phyloP scores from a whole-genome alignment of 2,797 vertebrate genomes.

The Sarcophilus harrisii region DNA sequence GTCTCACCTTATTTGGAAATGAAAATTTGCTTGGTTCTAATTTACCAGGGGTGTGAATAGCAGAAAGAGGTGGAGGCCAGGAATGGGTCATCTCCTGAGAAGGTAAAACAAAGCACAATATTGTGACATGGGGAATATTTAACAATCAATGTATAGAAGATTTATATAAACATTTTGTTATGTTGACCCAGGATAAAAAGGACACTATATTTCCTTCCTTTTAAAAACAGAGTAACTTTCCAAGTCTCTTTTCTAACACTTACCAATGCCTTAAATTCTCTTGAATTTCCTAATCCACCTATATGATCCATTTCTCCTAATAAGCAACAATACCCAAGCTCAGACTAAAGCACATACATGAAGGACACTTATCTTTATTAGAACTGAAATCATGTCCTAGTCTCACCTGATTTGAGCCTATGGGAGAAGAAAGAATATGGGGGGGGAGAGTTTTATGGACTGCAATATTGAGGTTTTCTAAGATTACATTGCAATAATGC shows the following conservation, averaged over 20 bases:
- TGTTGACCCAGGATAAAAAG: background rate
- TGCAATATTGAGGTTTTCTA: background rate
- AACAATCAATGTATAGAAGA: background rate
- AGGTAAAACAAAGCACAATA: constrained; percentile 69
- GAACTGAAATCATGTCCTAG: background rate
- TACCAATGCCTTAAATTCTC: background rate
- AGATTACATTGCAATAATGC: constrained; percentile 2
- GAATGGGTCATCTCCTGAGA: constrained; percentile 96
- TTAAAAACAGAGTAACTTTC: constrained; percentile 1
- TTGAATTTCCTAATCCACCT: background rate
- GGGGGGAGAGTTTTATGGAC: constrained; percentile 7
- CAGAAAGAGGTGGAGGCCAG: constrained; percentile 89
- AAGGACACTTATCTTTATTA: background rate
- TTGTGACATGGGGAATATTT: constrained; percentile 33
- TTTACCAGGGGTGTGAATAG: constrained; percentile 91
- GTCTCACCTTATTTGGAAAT: constrained; percentile 91
- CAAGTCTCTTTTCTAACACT: constrained; percentile 2
- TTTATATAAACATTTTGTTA: background rate
- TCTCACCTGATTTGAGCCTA: constrained; percentile 6
- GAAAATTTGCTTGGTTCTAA: constrained; percentile 90
- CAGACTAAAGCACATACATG: background rate
- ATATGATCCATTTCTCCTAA: background rate
- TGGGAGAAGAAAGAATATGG: background rate
- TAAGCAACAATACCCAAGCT: background rate
- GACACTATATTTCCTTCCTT: background rate